phyloP scores from a whole-genome alignment of 92 coral and sea anemone genomes.

The Zoanthus sansibaricus region DNA sequence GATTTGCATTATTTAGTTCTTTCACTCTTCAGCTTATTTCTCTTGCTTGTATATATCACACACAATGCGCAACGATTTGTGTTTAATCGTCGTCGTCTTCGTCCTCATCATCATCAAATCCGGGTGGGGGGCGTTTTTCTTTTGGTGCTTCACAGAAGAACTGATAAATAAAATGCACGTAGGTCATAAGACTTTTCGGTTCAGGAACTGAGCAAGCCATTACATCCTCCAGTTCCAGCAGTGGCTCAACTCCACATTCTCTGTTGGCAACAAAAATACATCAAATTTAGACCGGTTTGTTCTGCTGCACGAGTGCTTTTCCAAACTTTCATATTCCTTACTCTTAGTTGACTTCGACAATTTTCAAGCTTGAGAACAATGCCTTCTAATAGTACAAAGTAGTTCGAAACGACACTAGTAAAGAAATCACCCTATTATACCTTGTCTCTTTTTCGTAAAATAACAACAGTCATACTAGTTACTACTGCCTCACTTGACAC shows the following conservation, averaged over 20 bases:
- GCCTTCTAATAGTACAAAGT: too few species aligned
- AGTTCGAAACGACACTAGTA: too few species aligned
- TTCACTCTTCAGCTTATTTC: neutral
- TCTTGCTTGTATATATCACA: neutral
- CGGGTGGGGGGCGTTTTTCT: slow-evolving; percentile 32
- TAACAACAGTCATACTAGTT: too few species aligned
- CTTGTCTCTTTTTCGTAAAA: too few species aligned
- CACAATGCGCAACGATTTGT: neutral
- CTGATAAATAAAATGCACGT: slow-evolving; percentile 88
- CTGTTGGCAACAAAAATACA: slow-evolving; percentile 54
- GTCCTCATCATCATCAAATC: slow-evolving; percentile 25
- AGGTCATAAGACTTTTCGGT: slow-evolving; percentile 93
- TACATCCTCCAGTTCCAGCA: slow-evolving; percentile 91
- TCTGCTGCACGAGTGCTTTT: too few species aligned
- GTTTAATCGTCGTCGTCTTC: neutral
- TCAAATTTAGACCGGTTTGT: neutral
- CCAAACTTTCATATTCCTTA: too few species aligned
- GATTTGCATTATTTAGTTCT: neutral
- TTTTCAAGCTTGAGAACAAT: too few species aligned
- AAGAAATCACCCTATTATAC: too few species aligned
- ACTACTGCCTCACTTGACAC: too few species aligned
- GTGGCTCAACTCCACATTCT: slow-evolving; percentile 91
- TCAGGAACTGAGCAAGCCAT: slow-evolving; percentile 81
- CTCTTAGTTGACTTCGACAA: too few species aligned
- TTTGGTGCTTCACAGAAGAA: slow-evolving; percentile 75